phyloP scores from a whole-genome alignment of 2,888 invertebrate species.

The Proisotoma minuta region DNA sequence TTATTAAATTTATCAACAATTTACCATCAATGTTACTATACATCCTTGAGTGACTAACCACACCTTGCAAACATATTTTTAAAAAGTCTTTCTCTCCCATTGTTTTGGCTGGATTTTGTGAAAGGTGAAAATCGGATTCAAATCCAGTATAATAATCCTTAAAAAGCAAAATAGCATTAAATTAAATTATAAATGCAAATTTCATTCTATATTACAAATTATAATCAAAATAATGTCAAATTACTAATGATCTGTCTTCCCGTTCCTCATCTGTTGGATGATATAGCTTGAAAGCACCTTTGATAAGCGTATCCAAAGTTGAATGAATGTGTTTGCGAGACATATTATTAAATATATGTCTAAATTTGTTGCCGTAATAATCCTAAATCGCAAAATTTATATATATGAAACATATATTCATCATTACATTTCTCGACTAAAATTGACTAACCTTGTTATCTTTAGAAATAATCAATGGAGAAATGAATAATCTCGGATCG shows the following conservation, averaged over 20 bases:
- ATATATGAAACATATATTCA: too few species aligned
- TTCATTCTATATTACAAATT: neutral
- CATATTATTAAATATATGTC: conserved; percentile 30
- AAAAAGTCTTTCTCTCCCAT: conserved; percentile 47
- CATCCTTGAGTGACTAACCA: conserved; percentile 49
- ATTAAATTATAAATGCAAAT: too few species aligned
- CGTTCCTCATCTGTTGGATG: conserved; percentile 34
- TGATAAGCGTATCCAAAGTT: conserved; percentile 37
- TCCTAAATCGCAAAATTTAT: conserved; percentile 2
- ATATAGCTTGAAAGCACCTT: conserved; percentile 44
- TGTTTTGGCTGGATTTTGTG: conserved; percentile 16
- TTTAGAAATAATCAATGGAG: conserved; percentile 54
- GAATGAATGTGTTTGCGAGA: conserved; percentile 34
- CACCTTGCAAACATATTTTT: conserved; percentile 49
- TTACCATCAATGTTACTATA: conserved; percentile 16
- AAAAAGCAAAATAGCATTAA: too few species aligned
- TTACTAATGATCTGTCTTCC: conserved; percentile 18
- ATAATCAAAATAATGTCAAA: neutral
- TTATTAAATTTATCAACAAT: neutral
- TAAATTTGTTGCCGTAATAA: conserved; percentile 24
- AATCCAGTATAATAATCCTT: conserved; percentile 29
- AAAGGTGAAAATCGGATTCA: conserved; percentile 13
- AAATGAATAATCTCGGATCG: conserved; percentile 69
- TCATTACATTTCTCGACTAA: neutral
- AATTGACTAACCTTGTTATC: conserved; percentile 5